Base-by-base conservation (phyloP, 2,113 vertebrate genomes). In the Scytalopus superciliaris region DNA sequence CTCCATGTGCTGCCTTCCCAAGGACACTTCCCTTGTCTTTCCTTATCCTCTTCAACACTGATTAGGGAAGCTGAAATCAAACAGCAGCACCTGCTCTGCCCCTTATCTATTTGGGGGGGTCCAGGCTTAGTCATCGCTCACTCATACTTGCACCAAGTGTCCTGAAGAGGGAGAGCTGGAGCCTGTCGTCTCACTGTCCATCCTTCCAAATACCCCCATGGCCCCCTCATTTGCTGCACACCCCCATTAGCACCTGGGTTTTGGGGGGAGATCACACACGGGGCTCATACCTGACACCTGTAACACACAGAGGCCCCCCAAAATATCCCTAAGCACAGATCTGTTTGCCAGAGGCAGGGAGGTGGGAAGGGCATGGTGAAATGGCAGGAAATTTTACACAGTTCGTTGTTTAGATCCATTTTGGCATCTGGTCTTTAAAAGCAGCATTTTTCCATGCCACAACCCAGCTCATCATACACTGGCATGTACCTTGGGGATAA, bases 161-260 rank as follows among this genome's bases (percentile, higher is more conserved):
- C 96, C 96, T 87, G 68, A 87, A 95, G 96, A 94, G 96, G 96
- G 96, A 92, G 91, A 94, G 31, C 94, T 94, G 68, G 86, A 93
- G 88, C 82, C 59, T 91, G 14, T 76, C 3, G 22, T 42, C 28
- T 21, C 42, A 55, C 21, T 3, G 12, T 62, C 64, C 73, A 22
- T n/a, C 27, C 42, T 76, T 15, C 31, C 35, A 6, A 49, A 84
- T 19, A 1, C 27, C 56, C 55, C 10, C 33, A 0, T 2, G 31
- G 12, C 31, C n/a, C 33, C 69, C 44, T 66, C 37, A 27, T 33
- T 84, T 64, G 31, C 40, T 49, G 37, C 55, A 42, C 24, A 68
- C 8, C 6, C 6, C n/a, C 6, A 1, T 79, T 37, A 86, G 45
- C 72, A 39, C 60, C 68, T 18, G 39, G 21, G 7, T 2, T 57